phyloP scores from a whole-genome alignment of 64 coral and sea anemone species.

The Dendrophyllia cribrosa region DNA sequence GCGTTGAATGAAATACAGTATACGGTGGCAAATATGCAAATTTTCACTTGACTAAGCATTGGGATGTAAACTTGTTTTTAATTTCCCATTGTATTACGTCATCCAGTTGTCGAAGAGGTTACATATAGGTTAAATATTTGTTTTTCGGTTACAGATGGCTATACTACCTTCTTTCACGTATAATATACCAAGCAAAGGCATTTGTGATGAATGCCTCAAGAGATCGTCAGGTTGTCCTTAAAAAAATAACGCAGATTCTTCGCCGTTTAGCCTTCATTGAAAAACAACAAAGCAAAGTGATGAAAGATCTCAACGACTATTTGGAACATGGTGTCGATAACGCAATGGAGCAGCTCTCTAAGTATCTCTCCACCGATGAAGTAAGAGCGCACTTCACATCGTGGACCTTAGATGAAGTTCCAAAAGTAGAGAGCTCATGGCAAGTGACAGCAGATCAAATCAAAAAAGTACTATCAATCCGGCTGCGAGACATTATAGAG shows the following conservation, averaged over 20 bases:
- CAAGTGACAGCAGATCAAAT: background rate
- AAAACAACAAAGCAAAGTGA: background rate
- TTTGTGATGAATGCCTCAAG: background rate
- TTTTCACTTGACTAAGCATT: no score
- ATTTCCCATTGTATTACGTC: no score
- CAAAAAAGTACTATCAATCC: background rate
- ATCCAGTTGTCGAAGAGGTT: no score
- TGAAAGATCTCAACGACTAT: background rate
- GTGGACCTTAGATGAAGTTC: conserved; percentile 29
- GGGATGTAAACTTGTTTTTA: no score
- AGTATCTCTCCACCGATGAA: background rate
- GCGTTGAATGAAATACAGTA: no score
- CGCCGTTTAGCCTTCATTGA: background rate
- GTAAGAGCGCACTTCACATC: background rate
- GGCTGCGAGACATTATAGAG: background rate
- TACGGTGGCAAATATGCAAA: no score
- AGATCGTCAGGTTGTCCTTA: background rate
- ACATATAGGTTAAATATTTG: no score
- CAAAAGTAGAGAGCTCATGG: conserved; percentile 1
- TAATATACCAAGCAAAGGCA: background rate
- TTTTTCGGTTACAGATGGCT: background rate
- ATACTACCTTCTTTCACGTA: background rate
- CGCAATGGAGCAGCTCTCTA: background rate
- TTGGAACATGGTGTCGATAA: background rate
- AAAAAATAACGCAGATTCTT: background rate